These are phyloP conservation scores for Cephalotes varians DNA, from an alignment of 2,888 invertebrate genomes.

Conservation along the genomic window DNA sequence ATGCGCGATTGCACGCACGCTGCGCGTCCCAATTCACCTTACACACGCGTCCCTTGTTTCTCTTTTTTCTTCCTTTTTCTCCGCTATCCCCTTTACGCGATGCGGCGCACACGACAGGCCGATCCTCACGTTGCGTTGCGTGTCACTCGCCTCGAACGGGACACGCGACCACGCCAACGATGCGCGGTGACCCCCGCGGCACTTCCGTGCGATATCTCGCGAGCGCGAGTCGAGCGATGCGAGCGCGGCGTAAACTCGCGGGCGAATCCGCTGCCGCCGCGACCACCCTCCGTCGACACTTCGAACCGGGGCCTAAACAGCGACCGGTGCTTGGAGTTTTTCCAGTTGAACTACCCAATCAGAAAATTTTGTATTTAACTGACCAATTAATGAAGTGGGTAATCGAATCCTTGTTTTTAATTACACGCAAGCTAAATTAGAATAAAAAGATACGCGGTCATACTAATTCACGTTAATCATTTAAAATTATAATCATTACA, in stretches of 20 bases:
- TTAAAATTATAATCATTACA: too few species aligned
- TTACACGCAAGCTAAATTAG: too few species aligned
- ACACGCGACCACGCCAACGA: constrained; percentile 25
- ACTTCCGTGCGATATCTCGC: background rate
- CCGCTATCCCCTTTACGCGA: background rate
- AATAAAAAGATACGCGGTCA: too few species aligned
- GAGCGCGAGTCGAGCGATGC: background rate
- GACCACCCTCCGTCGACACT: too few species aligned
- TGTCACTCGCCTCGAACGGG: background rate
- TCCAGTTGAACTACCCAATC: too few species aligned
- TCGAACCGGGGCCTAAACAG: background rate
- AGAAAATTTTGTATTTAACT: too few species aligned
- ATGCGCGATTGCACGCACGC: constrained; percentile 1
- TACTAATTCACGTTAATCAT: too few species aligned
- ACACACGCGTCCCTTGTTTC: background rate
- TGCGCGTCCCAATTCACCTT: background rate
- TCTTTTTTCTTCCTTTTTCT: too few species aligned
- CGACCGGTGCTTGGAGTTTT: too few species aligned
- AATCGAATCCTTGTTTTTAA: too few species aligned
- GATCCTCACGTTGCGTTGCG: constrained; percentile 21
- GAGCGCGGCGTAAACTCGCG: background rate
- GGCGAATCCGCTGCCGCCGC: background rate
- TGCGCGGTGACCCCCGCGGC: background rate
- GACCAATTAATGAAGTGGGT: too few species aligned
- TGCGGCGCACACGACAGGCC: constrained; percentile 6